These are phyloP conservation scores for Acanthaster planci DNA, from an alignment of 35 echinoderm and acorn worm genomes.

Conservation along the genomic window DNA sequence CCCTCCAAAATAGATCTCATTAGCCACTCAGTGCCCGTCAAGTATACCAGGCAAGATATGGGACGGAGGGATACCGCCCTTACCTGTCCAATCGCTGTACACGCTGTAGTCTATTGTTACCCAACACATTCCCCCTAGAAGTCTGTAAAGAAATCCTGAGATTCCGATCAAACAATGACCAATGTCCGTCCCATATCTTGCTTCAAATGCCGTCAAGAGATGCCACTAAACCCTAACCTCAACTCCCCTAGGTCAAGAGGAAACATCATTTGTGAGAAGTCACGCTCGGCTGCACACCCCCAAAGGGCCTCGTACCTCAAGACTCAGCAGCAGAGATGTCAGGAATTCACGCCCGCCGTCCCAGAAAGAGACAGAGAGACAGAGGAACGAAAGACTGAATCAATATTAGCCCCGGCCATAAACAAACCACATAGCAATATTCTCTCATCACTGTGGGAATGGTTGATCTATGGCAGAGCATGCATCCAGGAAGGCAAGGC, in stretches of 20 bases:
- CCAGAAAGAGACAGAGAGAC: neutral
- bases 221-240: neutral
- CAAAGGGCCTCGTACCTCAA: neutral
- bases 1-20: too few species aligned
- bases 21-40: too few species aligned
- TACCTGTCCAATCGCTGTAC: too few species aligned
- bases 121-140: too few species aligned
- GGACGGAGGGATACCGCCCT: too few species aligned
- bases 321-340: neutral
- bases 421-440: slow-evolving; percentile 20
- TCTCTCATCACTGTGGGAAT: neutral
- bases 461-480: slow-evolving; percentile 4
- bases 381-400: neutral
- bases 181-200: too few species aligned
- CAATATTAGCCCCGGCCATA: slow-evolving; percentile 1
- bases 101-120: too few species aligned
- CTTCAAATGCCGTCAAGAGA: neutral
- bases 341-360: neutral
- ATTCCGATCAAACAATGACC: too few species aligned
- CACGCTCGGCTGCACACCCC: slow-evolving; percentile 5
- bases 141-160: too few species aligned
- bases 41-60: too few species aligned
- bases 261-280: slow-evolving; percentile 17
- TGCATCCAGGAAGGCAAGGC: slow-evolving; percentile 10
- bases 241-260: neutral